Base-by-base conservation (phyloP, 2,113 vertebrate species). In the Trachemys scripta region DNA sequence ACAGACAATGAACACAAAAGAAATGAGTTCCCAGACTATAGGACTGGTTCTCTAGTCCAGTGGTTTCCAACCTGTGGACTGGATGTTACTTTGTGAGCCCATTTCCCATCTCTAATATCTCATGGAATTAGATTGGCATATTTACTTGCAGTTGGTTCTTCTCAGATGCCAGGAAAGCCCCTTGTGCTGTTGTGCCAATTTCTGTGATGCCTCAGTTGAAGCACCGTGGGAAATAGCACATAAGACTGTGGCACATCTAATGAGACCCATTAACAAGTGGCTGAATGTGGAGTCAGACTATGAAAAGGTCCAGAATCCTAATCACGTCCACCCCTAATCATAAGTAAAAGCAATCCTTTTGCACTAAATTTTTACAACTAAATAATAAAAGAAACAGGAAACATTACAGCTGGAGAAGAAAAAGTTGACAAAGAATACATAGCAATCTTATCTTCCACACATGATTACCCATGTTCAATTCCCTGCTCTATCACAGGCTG, bases 61-160 rank as follows among this genome's bases (percentile, higher is more conserved):
- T 88, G 81, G 80, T 54, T 42, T 50, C 9, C 47, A 91, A 35
- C 65, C 82, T 91, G 49, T 92, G 69, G 38, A 79, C 95, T 59
- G 80, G 38, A 72, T 94, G 22, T 75, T 42, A 75, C 20, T 95
- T 57, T 94, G 59, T 86, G 31, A 50, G 78, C 9, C 90, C 69
- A 0, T 93, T 90, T 62, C 45, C 50, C 14, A 1, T 89, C 35
- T 94, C 79, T 94, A 49, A 90, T 89, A 83, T 76, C 42, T 82
- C 86, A 42, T 2, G 8, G 65, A 11, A 79, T 93, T 94, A 25
- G 31, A 81, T 45, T 25, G 31, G 31, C 13, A 8, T 65, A 65
- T 35, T 65, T 65, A 35, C 62, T 84, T 93, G 49, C 17, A 49
- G 88, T 94, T 95, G 5, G 1, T 65, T 92, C 5, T 94, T 50